phyloP scores from a whole-genome alignment of 2,888 invertebrate genomes.

The Sturmia bella region DNA sequence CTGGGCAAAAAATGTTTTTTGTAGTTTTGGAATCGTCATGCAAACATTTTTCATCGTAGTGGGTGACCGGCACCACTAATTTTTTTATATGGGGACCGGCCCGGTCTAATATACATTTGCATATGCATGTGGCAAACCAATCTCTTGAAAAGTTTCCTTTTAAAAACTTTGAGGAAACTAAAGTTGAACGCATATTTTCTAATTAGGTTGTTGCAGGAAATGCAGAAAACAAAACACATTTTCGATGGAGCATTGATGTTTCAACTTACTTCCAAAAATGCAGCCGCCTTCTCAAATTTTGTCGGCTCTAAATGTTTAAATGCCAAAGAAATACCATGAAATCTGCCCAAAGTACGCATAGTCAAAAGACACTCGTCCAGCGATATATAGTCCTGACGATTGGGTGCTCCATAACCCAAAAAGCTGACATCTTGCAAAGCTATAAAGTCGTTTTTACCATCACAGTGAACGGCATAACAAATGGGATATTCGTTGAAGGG shows the following conservation, averaged over 20 bases:
- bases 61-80: no score
- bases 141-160: no score
- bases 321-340: constrained; percentile 85
- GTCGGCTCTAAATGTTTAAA: constrained; percentile 84
- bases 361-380: constrained; percentile 83
- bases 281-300: constrained; percentile 82
- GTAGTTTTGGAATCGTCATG: no score
- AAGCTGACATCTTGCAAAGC: constrained; percentile 84
- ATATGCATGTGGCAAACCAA: no score
- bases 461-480: constrained; percentile 82
- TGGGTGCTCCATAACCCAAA: constrained; percentile 82
- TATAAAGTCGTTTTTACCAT: constrained; percentile 84
- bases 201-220: no score
- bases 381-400: constrained; percentile 83
- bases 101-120: no score
- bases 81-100: no score
- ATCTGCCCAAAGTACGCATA: constrained; percentile 84
- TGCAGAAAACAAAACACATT: no score
- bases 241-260: background rate
- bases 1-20: no score
- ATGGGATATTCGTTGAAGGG: constrained; percentile 83
- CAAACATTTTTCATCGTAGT: no score
- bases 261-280: constrained; percentile 76
- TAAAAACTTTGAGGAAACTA: no score
- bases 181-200: no score